phyloP scores from a whole-genome alignment of 1,140 invertebrate genomes.

The Galleria mellonella region DNA sequence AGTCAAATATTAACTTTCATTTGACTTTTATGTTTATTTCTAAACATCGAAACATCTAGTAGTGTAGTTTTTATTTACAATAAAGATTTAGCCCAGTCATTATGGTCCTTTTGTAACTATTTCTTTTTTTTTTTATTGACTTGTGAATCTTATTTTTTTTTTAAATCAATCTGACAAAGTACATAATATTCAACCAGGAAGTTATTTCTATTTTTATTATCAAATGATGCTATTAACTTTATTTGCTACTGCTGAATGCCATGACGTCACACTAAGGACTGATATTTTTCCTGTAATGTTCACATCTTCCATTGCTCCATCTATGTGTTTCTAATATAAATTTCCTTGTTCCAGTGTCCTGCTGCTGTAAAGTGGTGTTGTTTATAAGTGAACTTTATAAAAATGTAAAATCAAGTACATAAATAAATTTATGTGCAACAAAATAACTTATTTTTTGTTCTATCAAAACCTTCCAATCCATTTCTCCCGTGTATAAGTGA shows the following conservation, averaged over 20 bases:
- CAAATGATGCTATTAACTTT: slow-evolving; percentile 53
- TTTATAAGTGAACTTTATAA: slow-evolving; percentile 61
- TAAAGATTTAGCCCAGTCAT: too few relatives aligned
- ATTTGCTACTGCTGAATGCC: slow-evolving; percentile 72
- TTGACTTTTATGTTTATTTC: too few relatives aligned
- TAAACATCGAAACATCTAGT: too few relatives aligned
- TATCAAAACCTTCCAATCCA: too few relatives aligned
- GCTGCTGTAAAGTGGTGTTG: slow-evolving; percentile 48
- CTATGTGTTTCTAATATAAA: slow-evolving; percentile 11
- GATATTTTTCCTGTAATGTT: slow-evolving; percentile 28
- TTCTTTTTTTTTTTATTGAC: too few relatives aligned
- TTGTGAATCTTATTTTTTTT: too few relatives aligned
- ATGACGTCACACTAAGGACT: slow-evolving; percentile 29
- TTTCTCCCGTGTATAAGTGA: too few relatives aligned
- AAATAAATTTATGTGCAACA: slow-evolving; percentile 57
- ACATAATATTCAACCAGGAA: not conserved
- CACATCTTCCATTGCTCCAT: too few relatives aligned
- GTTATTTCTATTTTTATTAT: not conserved
- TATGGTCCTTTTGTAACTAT: too few relatives aligned
- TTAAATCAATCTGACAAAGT: too few relatives aligned
- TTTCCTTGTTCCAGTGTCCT: slow-evolving; percentile 54
- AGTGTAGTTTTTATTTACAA: too few relatives aligned
- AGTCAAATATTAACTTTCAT: too few relatives aligned
- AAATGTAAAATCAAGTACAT: slow-evolving; percentile 59
- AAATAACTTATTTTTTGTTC: not conserved